phyloP scores from a whole-genome alignment of 2,888 invertebrate genomes.

The Zonitis immaculata region DNA sequence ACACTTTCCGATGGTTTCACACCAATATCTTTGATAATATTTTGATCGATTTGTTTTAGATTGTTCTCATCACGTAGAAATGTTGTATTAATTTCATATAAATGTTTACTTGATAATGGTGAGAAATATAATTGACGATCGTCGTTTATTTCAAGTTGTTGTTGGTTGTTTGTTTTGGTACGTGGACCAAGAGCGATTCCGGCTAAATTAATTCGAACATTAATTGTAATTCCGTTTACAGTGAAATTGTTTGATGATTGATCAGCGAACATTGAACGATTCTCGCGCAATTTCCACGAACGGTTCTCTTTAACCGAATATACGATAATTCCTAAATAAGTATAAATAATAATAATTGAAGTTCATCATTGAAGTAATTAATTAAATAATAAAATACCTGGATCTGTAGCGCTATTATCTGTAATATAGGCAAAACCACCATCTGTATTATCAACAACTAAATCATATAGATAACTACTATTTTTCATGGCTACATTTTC shows the following conservation, averaged over 20 bases:
- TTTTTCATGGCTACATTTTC: constrained; percentile 55
- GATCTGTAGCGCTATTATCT: constrained; percentile 63
- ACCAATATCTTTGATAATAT: constrained; percentile 51
- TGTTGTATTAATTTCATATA: constrained; percentile 62
- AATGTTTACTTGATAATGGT: constrained; percentile 63
- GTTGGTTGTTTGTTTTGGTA: constrained; percentile 22
- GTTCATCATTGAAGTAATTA: no score
- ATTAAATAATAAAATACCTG: constrained; percentile 46
- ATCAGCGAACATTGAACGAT: constrained; percentile 59
- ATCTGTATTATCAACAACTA: constrained; percentile 67
- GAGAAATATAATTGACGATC: constrained; percentile 59
- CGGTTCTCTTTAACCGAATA: constrained; percentile 60
- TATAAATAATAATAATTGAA: no score
- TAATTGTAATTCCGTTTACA: constrained; percentile 57
- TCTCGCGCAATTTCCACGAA: constrained; percentile 67
- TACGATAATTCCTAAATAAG: constrained; percentile 61
- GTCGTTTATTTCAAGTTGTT: constrained; percentile 31
- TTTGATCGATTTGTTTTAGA: constrained; percentile 35
- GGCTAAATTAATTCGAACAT: constrained; percentile 60
- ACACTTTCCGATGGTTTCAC: constrained; percentile 64
- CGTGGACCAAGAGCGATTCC: constrained; percentile 66
- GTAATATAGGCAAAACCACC: constrained; percentile 66
- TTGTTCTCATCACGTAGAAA: constrained; percentile 56
- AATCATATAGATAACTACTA: constrained; percentile 63
- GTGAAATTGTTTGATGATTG: constrained; percentile 56